Base-by-base conservation (phyloP, 2,113 vertebrate species). In the Antigone vipio region DNA sequence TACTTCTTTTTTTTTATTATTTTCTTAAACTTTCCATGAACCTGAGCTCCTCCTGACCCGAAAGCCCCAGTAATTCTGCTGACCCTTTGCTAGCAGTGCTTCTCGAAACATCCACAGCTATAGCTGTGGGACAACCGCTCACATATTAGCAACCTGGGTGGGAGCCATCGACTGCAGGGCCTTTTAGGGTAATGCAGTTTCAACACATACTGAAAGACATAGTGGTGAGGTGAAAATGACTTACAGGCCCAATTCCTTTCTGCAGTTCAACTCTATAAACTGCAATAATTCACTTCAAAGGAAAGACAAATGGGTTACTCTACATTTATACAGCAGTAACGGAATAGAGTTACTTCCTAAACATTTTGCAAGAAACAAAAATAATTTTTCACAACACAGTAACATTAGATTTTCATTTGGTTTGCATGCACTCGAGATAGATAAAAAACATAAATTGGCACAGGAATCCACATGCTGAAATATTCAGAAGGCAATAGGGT, bases 1-100 rank as follows among this genome's bases (percentile, higher is more conserved):
- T 49, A 34, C 14, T 73, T 44, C n/a, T 62, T 53, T 42, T 34
- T 34, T 35, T 55, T 9, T 7, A 40, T 35, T 66, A 60, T 92
- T 86, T 91, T 84, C 14, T 55, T 94, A 93, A 91, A 95, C 91
- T 95, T 91, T 71, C n/a, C 58, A 53, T 81, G 80, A 97, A 81
- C 88, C 62, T 88, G 83, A 91, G 38, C 35, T 92, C 34, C 62
- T 78, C 49, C 76, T 92, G 86, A 81, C 79, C 60, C 2, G 4
- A 85, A 87, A 92, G 53, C 40, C n/a, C 38, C 35, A 72, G 69
- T 40, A 91, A 80, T 67, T 92, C 83, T 81, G 21, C 63, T 83
- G 71, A 89, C 60, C 12, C 47, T 83, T 72, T 84, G 40, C 58
- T 87, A 91, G 62, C 40, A 6, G 8, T 42, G 38, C 17, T 60